Conservation (phyloP, 2,797 vertebrate genomes). For the Poeciliopsis presidionis region DNA sequence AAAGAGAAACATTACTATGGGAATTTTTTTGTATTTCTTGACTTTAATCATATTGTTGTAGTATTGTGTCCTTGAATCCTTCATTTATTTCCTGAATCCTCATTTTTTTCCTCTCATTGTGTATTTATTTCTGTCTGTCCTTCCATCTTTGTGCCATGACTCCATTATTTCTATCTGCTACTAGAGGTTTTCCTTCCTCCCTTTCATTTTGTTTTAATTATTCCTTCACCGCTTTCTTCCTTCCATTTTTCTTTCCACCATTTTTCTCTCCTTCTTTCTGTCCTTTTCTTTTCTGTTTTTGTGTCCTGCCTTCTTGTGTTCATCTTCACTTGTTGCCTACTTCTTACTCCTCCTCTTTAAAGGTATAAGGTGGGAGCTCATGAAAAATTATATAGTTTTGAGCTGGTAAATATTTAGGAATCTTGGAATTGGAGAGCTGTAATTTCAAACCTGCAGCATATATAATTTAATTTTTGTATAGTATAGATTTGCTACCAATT, state of each 20-base stretch:
- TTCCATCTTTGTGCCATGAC: neutral
- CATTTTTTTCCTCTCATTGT: neutral
- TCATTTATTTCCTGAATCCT: neutral
- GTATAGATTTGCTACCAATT: constrained; percentile 19
- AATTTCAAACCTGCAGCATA: neutral
- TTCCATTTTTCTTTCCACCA: neutral
- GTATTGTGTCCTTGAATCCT: neutral
- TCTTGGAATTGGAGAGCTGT: neutral
- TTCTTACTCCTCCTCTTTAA: neutral
- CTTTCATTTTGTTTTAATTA: neutral
- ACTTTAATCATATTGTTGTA: neutral
- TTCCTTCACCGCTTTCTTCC: neutral
- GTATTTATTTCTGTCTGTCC: neutral
- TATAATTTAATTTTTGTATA: neutral
- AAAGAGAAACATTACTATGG: neutral
- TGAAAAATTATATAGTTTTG: neutral
- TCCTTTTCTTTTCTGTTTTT: neutral
- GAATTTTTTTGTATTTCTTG: neutral
- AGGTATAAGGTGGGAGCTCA: neutral
- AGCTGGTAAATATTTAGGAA: neutral
- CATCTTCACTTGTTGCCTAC: neutral
- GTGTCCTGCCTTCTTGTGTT: neutral
- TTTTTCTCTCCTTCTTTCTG: neutral
- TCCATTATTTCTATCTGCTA: neutral
- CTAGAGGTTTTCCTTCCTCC: neutral